These are phyloP conservation scores for Drosophila bocki DNA, from an alignment of 1,140 invertebrate species.

Conservation along the genomic window DNA sequence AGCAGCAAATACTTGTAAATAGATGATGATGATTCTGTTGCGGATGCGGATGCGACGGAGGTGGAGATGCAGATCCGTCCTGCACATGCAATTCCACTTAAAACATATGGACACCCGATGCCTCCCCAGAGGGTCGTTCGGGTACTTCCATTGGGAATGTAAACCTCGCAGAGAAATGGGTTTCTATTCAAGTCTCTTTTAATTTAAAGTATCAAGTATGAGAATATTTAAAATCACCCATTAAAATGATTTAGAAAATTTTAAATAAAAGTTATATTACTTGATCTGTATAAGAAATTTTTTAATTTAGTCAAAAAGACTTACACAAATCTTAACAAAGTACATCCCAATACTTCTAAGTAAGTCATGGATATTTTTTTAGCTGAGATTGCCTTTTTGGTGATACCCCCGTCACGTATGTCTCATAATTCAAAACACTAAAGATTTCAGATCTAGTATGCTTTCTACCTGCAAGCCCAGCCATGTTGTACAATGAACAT, in stretches of 20 bases:
- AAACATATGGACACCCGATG: constrained; percentile 17
- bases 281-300: background rate
- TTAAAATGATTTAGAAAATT: background rate
- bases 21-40: constrained; percentile 42
- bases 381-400: background rate
- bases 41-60: constrained; percentile 3
- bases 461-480: constrained; percentile 18
- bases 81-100: constrained; percentile 21
- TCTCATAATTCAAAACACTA: constrained; percentile 8
- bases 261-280: background rate
- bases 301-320: no score
- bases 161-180: background rate
- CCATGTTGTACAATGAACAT: constrained; percentile 11
- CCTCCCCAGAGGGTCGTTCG: constrained; percentile 9
- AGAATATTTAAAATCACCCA: background rate
- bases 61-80: constrained; percentile 4
- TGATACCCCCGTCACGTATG: background rate
- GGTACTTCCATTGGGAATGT: background rate
- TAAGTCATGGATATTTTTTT: background rate
- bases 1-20: constrained; percentile 56
- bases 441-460: constrained; percentile 8
- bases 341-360: background rate
- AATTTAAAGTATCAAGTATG: background rate
- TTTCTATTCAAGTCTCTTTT: background rate
- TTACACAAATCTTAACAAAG: background rate